Evolutionary conservation across 2,113 vertebrate species (phyloP).

Genomic region (Passer domesticus): DNA sequence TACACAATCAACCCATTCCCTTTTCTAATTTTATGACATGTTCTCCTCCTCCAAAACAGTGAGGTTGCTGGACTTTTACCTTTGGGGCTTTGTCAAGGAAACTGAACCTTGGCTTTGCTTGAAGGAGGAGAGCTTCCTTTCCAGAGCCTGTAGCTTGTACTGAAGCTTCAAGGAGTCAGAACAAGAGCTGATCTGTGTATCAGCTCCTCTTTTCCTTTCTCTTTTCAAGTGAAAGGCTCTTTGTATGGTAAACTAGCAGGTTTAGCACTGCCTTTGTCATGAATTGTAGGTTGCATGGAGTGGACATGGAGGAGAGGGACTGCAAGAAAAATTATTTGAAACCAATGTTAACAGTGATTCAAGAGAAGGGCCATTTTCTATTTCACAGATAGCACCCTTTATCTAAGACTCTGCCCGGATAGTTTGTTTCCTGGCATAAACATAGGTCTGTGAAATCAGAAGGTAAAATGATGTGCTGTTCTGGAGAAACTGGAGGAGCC

Average conservation of each 20-base stretch:
- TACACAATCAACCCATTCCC: background rate
- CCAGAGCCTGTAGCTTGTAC: background rate
- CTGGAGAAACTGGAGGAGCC: background rate
- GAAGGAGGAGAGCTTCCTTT: background rate
- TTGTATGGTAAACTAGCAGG: background rate
- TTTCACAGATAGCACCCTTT: background rate
- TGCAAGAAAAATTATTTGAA: background rate
- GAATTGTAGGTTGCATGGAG: background rate
- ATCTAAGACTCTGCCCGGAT: background rate
- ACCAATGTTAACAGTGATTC: background rate
- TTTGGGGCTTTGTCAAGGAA: background rate
- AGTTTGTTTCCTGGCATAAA: background rate
- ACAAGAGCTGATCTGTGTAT: background rate
- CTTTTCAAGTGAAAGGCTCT: background rate
- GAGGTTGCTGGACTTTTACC: background rate
- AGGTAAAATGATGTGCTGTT: background rate
- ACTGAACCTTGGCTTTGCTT: background rate
- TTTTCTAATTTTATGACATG: background rate
- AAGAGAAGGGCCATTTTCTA: background rate
- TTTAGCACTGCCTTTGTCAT: background rate
- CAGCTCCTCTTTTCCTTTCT: background rate
- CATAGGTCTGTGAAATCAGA: background rate
- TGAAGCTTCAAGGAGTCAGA: background rate
- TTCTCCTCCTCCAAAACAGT: background rate
- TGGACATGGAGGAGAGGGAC: fast-evolving